These are phyloP conservation scores for Heliconius sara DNA, from an alignment of 2,888 invertebrate genomes.

Conservation along the genomic window DNA sequence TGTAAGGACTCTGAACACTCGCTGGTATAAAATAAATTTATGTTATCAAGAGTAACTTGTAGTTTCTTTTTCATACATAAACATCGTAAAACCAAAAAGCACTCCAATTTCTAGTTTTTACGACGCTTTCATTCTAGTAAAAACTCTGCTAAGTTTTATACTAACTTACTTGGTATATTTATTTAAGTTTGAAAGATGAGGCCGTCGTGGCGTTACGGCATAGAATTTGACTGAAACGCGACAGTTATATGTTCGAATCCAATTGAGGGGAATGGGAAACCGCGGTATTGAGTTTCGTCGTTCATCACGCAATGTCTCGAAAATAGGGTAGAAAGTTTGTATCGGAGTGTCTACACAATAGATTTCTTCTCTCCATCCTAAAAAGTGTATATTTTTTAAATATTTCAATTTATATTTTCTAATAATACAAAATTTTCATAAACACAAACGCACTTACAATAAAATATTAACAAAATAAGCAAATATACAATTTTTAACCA, in stretches of 20 bases:
- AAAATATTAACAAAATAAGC: not conserved
- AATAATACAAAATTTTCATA: not conserved
- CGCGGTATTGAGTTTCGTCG: too few relatives aligned
- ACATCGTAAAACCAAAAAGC: conserved; percentile 32
- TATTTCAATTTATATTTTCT: not conserved
- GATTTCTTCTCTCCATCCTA: too few relatives aligned
- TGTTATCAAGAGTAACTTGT: conserved; percentile 25
- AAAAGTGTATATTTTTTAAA: too few relatives aligned
- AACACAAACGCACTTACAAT: not conserved
- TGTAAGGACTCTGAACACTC: not conserved
- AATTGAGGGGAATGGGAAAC: not conserved
- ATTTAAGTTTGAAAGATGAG: conserved; percentile 16
- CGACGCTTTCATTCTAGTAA: conserved; percentile 30
- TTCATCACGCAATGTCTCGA: too few relatives aligned
- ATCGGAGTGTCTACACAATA: too few relatives aligned
- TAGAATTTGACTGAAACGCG: not conserved
- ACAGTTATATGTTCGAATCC: not conserved
- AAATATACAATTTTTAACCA: not conserved
- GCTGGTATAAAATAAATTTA: conserved; percentile 6
- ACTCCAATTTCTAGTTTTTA: conserved; percentile 29
- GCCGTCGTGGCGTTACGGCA: not conserved
- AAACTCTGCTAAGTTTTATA: conserved; percentile 20
- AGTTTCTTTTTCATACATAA: conserved; percentile 16
- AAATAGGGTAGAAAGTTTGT: too few relatives aligned
- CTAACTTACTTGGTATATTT: conserved; percentile 13